Base-by-base conservation (phyloP, 2,113 vertebrate species). In the Ophthalmolycus amberensis region DNA sequence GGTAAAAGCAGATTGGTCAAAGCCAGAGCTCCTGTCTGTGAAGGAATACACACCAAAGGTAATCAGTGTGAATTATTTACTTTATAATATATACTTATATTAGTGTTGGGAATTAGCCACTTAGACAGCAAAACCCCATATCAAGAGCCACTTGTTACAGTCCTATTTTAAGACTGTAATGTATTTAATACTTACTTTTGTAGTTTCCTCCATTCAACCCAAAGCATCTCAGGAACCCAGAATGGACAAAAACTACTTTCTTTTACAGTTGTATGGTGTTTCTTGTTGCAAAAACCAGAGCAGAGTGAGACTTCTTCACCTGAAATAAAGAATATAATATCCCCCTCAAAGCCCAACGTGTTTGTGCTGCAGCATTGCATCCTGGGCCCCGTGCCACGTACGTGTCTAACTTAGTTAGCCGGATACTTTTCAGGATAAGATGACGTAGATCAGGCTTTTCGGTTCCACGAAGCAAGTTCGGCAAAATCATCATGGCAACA, bases 21-120 rank as follows among this genome's bases (percentile, higher is more conserved):
- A 93, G 58, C 75, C 88, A 50, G 77, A 89, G 38, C 44, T 85
- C 52, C 74, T 86, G 67, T 85, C 93, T 50, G 89, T 91, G 76
- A 94, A 88, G 6, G 94, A 95, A 80, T 92, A 86, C 46, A 95
- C 94, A 2, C 95, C 95, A 48, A 91, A 95, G 94, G 95, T 95
- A 81, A 89, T 64, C 0, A 59, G 0, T 67, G 15, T 11, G 6
- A 40, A 32, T 2, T 6, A 75, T 27, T 0, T 16, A 38, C 38
- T n/a, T 52, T 46, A 46, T 69, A 9, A 42, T 34, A 5, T 48
- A 18, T 56, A 56, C n/a, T n/a, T 25, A 34, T 18, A 37, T 15
- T 15, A 29, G 46, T 54, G 22, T 22, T 1, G 1, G 15, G 25
- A 58, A 38, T 46, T 15, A 46, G 38, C 6, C 1, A 15, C 22